Evolutionary conservation across 92 coral and sea anemone species (phyloP), one percentile per base, ranked within the genome.

Genomic region (Anthopleura xanthogrammica): DNA sequence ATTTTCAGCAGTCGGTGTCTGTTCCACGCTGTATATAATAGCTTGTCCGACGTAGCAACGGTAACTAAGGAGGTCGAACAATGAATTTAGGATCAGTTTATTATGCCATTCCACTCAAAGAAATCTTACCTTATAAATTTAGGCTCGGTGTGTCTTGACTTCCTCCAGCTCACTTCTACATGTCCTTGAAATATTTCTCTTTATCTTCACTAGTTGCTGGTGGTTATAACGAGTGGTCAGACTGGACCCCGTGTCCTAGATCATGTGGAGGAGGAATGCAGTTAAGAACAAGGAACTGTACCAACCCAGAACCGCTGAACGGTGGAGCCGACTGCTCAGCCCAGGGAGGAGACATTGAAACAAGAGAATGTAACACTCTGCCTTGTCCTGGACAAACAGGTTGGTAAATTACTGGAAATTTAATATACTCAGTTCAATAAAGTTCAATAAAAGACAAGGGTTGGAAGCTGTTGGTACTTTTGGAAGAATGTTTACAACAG

Each of bases 351-450:
- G 89, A 95, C 80, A 79, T 94, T 71, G 98, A 94, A 85, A 88
- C 90, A 16, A 90, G 89, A 72, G 46, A 78, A 8, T 95, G 98
- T 77, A 94, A 89, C 72, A 86, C 88, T 9, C n/a, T 77, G 8
- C 96, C 98, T 0, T 95, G 98, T 78, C 98, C 98, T 36, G 98
- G 98, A 41, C 89, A 83, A 48, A 90, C 88, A 88, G 98, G 98
- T 95, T 83, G 56, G 56, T 75, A 12, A 20, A 41, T 5, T 24
- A 14, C 65, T 60, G 17, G 65, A 7, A 65, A n/a, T 29, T 29
- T 29, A 29, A 29, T 29, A 29, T 29, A 0, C 36, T 29, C 36
- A 29, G 36, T 29, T 29, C 50, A 46, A 46, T 5, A 46, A 46
- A 46, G 50, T 46, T 46, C 7, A 46, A 5, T 46, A 46, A 46